Base-by-base conservation (phyloP, 2,113 vertebrate genomes). In the Ia io region DNA sequence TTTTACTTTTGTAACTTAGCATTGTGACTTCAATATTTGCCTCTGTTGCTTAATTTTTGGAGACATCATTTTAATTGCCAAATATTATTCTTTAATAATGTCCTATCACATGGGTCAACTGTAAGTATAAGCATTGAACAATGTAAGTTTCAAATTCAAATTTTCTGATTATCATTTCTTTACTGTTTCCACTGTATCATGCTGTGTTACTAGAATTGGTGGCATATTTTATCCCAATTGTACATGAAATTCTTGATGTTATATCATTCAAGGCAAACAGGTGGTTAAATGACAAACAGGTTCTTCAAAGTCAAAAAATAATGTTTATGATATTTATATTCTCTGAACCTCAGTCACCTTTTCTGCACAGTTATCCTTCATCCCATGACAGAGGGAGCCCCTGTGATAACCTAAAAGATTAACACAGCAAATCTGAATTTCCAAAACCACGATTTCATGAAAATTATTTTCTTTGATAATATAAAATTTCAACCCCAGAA, bases 381-480 rank as follows among this genome's bases (percentile, higher is more conserved):
- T 76, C 37, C 42, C 5, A 0, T 51, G 9, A 69, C 40, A 44
- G 22, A 89, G 18, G 28, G 6, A 65, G 5, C 44, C 35, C n/a
- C 71, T 42, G 0, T n/a, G 32, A 93, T 93, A 88, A n/a, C 51
- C 20, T 51, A 76, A 61, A 0, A 17, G 40, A 69, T 91, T 51
- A 88, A 37, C 37, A 94, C 94, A 94, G 88, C 56, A 96, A 94
- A 97, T 91, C 69, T 40, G 0, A 70, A 95, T 95, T 87, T 95
- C 90, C 96, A 82, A 94, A 93, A 88, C 91, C 17, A 35, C 76
- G 59, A 73, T 96, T 95, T 87, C 76, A 93, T 93, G 79, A 94
- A 97, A 90, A 96, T 18, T 67, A 90, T 90, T 70, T 87, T 70
- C 87, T 65, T 22, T 92, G 88, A 53, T 70, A 96, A 80, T 97